These are phyloP conservation scores for Ammodytes marinus DNA, from an alignment of 2,113 vertebrate genomes.

Conservation along the genomic window DNA sequence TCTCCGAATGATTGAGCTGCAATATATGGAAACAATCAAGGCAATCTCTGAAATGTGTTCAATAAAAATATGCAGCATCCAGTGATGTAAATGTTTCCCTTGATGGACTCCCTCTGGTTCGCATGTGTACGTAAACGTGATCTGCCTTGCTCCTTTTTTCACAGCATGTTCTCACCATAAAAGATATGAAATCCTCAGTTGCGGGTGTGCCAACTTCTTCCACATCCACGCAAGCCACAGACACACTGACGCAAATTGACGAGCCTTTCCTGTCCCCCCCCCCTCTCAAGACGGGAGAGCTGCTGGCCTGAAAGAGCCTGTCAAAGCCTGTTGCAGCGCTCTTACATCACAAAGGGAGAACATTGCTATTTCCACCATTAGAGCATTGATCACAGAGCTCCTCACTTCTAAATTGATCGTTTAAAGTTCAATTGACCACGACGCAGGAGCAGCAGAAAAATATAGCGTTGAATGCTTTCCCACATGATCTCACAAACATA, in stretches of 20 bases:
- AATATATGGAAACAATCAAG: slow-evolving; percentile 41
- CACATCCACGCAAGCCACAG: slow-evolving; percentile 11
- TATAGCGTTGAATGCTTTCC: slow-evolving; percentile 20
- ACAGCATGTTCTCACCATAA: slow-evolving; percentile 63
- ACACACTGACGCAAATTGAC: slow-evolving; percentile 34
- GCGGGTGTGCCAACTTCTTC: slow-evolving; percentile 53
- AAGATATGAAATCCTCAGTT: slow-evolving; percentile 51
- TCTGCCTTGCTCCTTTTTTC: slow-evolving; percentile 51
- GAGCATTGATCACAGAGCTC: slow-evolving; percentile 58
- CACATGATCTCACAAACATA: slow-evolving; percentile 34
- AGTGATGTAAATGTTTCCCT: slow-evolving; percentile 61
- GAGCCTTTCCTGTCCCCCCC: not conserved
- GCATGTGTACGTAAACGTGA: slow-evolving; percentile 51
- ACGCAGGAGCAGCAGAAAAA: slow-evolving; percentile 53
- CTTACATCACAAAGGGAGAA: slow-evolving; percentile 64
- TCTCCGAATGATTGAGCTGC: slow-evolving; percentile 55
- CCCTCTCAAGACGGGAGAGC: slow-evolving; percentile 1
- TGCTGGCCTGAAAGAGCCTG: slow-evolving; percentile 51
- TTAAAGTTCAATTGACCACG: slow-evolving; percentile 69
- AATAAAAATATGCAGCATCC: slow-evolving; percentile 74
- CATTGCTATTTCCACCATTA: slow-evolving; percentile 68
- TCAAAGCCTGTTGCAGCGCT: slow-evolving; percentile 51
- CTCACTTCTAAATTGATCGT: slow-evolving; percentile 68
- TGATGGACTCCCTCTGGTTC: slow-evolving; percentile 49
- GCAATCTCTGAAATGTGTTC: slow-evolving; percentile 68